These are phyloP conservation scores for Euleptes europaea DNA, from an alignment of 2,113 vertebrate genomes.

Conservation along the genomic window DNA sequence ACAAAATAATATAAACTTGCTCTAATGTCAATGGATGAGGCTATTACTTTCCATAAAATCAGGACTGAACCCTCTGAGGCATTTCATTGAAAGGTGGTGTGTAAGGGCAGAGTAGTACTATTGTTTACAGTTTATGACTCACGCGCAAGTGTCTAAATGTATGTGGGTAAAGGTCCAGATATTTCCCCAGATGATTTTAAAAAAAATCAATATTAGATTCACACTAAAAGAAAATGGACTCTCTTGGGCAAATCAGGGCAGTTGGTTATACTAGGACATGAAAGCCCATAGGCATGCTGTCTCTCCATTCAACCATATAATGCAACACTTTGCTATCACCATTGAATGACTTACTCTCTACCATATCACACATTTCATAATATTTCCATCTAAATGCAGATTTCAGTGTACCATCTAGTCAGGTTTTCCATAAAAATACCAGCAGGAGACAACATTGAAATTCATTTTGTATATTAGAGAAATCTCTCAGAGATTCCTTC, in stretches of 20 bases:
- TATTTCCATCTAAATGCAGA: conserved; percentile 88
- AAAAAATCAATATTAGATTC: conserved; percentile 42
- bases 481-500: conserved; percentile 67
- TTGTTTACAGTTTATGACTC: conserved; percentile 25
- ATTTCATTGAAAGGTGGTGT: conserved; percentile 22
- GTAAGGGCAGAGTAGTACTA: background rate
- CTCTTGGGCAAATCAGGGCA: conserved; percentile 63
- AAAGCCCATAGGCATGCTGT: conserved; percentile 66
- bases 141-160: conserved; percentile 20
- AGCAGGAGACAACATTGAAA: conserved; percentile 78
- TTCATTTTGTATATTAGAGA: conserved; percentile 82
- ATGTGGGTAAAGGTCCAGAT: conserved; percentile 5
- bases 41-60: conserved; percentile 10
- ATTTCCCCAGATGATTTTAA: conserved; percentile 28
- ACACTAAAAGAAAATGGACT: conserved; percentile 60
- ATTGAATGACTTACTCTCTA: conserved; percentile 75
- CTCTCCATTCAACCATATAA: conserved; percentile 75
- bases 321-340: conserved; percentile 67
- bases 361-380: conserved; percentile 76
- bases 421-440: conserved; percentile 82
- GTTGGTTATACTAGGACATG: conserved; percentile 63
- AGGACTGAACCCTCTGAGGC: conserved; percentile 15
- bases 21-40: conserved; percentile 4
- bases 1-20: background rate
- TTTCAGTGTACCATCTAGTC: conserved; percentile 75